Conservation (phyloP, 2,113 vertebrate species). For the Callocephalon fimbriatum region DNA sequence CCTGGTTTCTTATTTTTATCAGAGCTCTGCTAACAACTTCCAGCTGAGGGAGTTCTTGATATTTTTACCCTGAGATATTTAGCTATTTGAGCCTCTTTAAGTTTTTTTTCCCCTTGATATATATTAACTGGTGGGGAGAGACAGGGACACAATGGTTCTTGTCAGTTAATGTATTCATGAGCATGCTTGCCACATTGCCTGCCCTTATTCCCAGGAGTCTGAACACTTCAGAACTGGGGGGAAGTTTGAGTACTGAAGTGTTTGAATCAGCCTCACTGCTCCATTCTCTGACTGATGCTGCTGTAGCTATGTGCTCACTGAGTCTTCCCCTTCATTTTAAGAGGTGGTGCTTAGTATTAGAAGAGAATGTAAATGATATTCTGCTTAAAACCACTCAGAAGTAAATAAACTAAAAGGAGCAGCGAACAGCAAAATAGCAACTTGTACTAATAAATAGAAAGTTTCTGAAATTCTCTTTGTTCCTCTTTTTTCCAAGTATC, state of each 20-base stretch:
- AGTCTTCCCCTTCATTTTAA: background rate
- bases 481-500: background rate
- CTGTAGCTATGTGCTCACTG: background rate
- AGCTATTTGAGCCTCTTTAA: conserved; percentile 32
- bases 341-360: background rate
- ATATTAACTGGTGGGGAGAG: background rate
- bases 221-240: background rate
- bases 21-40: conserved; percentile 42
- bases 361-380: background rate
- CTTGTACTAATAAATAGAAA: background rate
- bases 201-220: background rate
- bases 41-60: conserved; percentile 62
- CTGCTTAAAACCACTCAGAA: background rate
- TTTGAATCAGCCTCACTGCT: background rate
- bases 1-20: conserved; percentile 53
- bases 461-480: background rate
- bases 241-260: background rate
- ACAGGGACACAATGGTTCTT: background rate
- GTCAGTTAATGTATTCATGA: conserved; percentile 8
- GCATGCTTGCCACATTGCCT: background rate
- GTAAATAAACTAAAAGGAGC: background rate
- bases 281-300: background rate
- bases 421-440: background rate
- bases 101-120: background rate
- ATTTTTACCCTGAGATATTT: conserved; percentile 52